phyloP scores from a whole-genome alignment of 2,113 vertebrate genomes.

The Speoplatyrhinus poulsoni region DNA sequence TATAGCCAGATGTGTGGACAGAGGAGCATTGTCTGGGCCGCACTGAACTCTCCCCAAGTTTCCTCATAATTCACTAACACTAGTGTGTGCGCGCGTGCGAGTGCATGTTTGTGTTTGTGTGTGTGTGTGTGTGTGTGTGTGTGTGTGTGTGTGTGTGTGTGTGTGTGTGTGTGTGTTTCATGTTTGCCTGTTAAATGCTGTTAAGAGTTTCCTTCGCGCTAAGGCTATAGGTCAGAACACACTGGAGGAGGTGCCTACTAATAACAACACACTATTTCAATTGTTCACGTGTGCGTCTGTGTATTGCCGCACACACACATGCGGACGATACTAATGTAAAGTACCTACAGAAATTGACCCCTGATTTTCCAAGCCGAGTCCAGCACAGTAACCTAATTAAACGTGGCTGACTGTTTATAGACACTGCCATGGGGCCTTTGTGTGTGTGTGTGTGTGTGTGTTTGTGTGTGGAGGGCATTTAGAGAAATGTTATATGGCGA shows the following conservation, averaged over 20 bases:
- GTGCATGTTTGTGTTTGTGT: constrained; percentile 13
- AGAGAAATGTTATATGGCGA: constrained; percentile 4
- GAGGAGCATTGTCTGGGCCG: constrained; percentile 56
- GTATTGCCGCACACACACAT: constrained; percentile 20
- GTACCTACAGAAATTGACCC: neutral
- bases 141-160: constrained; percentile 14
- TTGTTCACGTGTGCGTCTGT: neutral
- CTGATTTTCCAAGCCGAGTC: neutral
- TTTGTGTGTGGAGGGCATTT: neutral
- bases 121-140: constrained; percentile 13
- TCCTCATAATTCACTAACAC: constrained; percentile 32
- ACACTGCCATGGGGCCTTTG: neutral
- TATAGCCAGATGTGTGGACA: constrained; percentile 69
- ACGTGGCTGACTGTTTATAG: constrained; percentile 3
- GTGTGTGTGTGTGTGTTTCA: constrained; percentile 10
- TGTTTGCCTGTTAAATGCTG: constrained; percentile 15
- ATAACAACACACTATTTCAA: constrained; percentile 2
- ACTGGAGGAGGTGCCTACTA: neutral
- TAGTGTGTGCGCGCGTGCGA: constrained; percentile 17
- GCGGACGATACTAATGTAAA: neutral
- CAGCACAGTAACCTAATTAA: constrained; percentile 8
- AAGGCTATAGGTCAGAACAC: constrained; percentile 8
- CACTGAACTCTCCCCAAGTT: constrained; percentile 36
- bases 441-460: neutral
- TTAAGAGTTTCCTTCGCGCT: constrained; percentile 27